A percentile compares a stretch with the other conserved stretches of the same genome.
phyloP scores from a whole-genome alignment of 2,888 invertebrate species.

The Taenaris catops region DNA sequence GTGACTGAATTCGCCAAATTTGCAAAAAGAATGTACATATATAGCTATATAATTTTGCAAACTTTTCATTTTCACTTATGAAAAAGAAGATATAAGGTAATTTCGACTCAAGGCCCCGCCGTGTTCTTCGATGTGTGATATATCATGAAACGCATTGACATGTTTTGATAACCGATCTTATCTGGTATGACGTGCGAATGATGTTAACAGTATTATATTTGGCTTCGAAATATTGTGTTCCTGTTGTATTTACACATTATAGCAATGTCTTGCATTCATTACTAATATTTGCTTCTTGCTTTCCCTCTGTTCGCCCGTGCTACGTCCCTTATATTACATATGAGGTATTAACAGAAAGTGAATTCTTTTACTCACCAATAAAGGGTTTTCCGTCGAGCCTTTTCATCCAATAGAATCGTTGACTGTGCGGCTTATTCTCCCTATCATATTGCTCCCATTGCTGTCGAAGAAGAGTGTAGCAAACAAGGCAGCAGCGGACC shows the following conservation, averaged over 20 bases:
- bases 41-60: too few relatives aligned
- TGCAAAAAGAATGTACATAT: too few relatives aligned
- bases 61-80: too few relatives aligned
- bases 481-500: slow-evolving; percentile 90
- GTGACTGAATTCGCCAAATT: too few relatives aligned
- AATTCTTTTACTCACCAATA: slow-evolving; percentile 78
- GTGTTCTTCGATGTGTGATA: background rate
- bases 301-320: too few relatives aligned
- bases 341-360: too few relatives aligned
- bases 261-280: too few relatives aligned
- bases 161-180: slow-evolving; percentile 1
- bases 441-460: slow-evolving; percentile 96
- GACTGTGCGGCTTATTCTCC: slow-evolving; percentile 90
- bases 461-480: slow-evolving; percentile 91
- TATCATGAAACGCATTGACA: slow-evolving; percentile 3
- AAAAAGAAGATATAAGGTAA: too few relatives aligned
- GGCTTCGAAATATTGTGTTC: background rate
- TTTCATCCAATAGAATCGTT: slow-evolving; percentile 95
- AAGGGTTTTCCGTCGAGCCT: slow-evolving; percentile 94
- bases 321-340: too few relatives aligned
- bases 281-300: too few relatives aligned
- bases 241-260: background rate
- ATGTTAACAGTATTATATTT: slow-evolving; percentile 2
- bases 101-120: background rate
- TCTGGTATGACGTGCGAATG: background rate